Evolutionary conservation across 2,888 invertebrate genomes (phyloP).

Genomic region (Geophilus truncorum): DNA sequence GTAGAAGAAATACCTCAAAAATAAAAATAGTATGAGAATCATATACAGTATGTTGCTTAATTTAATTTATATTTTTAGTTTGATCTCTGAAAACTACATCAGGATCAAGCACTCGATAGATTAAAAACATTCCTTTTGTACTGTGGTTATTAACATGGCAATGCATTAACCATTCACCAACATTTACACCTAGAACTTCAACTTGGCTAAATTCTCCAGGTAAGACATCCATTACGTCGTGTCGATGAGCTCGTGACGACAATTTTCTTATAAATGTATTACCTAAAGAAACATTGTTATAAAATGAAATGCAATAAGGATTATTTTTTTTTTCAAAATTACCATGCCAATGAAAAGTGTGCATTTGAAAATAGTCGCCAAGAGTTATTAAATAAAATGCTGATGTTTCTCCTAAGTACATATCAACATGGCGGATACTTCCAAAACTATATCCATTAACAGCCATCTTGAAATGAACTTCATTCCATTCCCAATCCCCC

Average conservation of each 20-base stretch:
- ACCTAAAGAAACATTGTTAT: not conserved
- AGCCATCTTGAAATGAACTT: not conserved
- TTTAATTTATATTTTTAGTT: too few species aligned
- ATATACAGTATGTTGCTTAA: too few species aligned
- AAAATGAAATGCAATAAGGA: too few species aligned
- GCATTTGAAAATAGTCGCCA: not conserved
- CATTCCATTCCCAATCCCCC: not conserved
- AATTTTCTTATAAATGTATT: constrained; percentile 37
- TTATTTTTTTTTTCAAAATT: not conserved
- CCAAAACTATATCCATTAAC: constrained; percentile 34
- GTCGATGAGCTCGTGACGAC: constrained; percentile 38
- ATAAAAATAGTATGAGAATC: too few species aligned
- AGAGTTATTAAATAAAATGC: constrained; percentile 31
- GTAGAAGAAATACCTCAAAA: too few species aligned
- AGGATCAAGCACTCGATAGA: constrained; percentile 23
- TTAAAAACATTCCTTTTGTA: constrained; percentile 38
- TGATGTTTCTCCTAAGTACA: constrained; percentile 6
- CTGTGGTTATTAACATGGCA: constrained; percentile 42
- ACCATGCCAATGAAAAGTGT: constrained; percentile 33
- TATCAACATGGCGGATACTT: constrained; percentile 1
- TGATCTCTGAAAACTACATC: not conserved
- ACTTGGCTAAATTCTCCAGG: constrained; percentile 43
- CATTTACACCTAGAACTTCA: constrained; percentile 40
- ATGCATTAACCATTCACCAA: constrained; percentile 42
- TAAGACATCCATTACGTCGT: constrained; percentile 44